Base-by-base conservation (phyloP, 2,113 vertebrate genomes). In the Oreochromis aureus region DNA sequence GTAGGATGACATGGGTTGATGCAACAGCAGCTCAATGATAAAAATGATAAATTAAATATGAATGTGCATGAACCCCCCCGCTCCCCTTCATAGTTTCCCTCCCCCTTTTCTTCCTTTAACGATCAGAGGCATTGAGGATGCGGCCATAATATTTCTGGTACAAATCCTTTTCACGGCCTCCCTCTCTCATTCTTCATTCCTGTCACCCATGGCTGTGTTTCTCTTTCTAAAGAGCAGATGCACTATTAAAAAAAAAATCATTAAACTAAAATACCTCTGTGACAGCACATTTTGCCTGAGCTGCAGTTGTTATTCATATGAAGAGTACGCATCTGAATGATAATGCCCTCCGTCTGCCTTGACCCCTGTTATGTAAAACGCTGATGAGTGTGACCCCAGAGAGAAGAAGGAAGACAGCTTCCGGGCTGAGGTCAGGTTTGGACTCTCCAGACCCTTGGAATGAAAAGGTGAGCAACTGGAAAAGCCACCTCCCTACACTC, bases 41-140 rank as follows among this genome's bases (percentile, higher is more conserved):
- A 24, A 24, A 58, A 90, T 90, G 89, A 93, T 91, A 83, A 91
- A 94, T 95, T 89, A 93, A 93, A 92, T 90, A 95, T 94, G 87
- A 94, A 95, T 91, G 92, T 84, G 88, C 83, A 89, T 32, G 79
- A 93, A 81, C 84, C 84, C 16, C 82, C 13, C 41, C 19, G 81
- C 86, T 84, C 87, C 69, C 46, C 82, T 79, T 61, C 69, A 59
- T 73, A 39, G 27, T 53, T 30, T 3, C 54, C 78, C 61, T 82
- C 82, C 48, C 27, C 27, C 3, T 12, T 81, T 85, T 82, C 44
- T 83, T 81, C 44, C 34, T 30, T 89, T 85, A 91, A 93, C 53
- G 34, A 87, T 85, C 16, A 7, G 71, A 30, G 22, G 24, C 51
- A 84, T 58, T 54, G 85, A 85, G 66, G 53, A 89, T 86, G 82